These are phyloP conservation scores for Tricholaema leucomelas DNA, from an alignment of 2,113 vertebrate species.

Conservation along the genomic window DNA sequence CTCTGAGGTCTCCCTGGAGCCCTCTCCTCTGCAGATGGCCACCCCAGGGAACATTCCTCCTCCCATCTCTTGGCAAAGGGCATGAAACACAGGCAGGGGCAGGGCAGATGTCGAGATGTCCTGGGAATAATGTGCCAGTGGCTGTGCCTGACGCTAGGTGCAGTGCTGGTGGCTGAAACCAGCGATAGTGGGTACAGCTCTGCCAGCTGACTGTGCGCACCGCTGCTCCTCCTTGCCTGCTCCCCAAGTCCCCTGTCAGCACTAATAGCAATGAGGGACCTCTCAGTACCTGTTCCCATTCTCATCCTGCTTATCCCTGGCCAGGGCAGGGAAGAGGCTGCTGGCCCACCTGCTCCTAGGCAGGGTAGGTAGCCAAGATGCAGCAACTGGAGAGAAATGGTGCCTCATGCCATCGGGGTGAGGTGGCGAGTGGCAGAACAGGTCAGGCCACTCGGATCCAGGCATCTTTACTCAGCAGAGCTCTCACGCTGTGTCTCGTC, in stretches of 20 bases:
- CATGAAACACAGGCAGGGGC: neutral
- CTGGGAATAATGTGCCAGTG: fast-evolving
- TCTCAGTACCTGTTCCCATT: fast-evolving
- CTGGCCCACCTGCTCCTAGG: fast-evolving
- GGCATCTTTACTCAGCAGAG: neutral
- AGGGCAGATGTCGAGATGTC: neutral
- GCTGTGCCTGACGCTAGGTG: neutral
- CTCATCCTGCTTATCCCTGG: neutral
- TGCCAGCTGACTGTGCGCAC: fast-evolving
- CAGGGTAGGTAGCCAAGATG: neutral
- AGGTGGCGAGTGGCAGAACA: neutral
- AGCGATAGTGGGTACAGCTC: fast-evolving
- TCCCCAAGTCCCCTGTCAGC: neutral
- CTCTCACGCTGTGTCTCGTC: neutral
- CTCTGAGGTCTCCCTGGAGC: no score
- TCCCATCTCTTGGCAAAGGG: fast-evolving
- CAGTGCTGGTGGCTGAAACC: neutral
- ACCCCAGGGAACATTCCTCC: fast-evolving
- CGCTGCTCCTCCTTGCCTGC: neutral
- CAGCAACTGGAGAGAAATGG: neutral
- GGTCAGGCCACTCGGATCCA: neutral
- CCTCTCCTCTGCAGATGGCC: no score
- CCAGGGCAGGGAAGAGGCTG: neutral
- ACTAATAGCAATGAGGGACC: fast-evolving
- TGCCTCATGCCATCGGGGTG: neutral